phyloP scores from a whole-genome alignment of 2,113 vertebrate species.

The Daphoenositta chrysoptera region DNA sequence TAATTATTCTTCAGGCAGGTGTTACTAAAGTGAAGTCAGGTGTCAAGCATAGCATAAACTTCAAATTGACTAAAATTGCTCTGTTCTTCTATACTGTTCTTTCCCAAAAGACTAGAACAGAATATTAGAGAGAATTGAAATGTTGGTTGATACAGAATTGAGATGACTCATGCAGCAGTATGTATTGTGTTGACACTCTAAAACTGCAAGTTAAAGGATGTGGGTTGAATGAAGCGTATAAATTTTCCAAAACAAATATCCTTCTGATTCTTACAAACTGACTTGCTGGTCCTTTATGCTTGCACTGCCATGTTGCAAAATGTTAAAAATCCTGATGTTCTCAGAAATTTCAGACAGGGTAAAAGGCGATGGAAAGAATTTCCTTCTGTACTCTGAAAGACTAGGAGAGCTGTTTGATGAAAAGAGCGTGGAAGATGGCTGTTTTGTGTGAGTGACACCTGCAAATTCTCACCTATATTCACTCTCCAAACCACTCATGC shows the following conservation, averaged over 20 bases:
- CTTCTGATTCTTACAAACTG: not conserved
- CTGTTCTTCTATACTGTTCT: not conserved
- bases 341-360: not conserved
- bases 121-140: conserved; percentile 12
- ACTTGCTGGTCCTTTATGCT: not conserved
- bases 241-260: conserved; percentile 18
- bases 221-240: not conserved
- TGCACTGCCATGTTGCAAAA: not conserved
- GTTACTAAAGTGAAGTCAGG: conserved; percentile 76
- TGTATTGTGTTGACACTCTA: not conserved
- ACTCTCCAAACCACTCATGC: not conserved
- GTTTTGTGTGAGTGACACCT: conserved; percentile 26
- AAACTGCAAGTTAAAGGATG: conserved; percentile 38
- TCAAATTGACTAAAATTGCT: conserved; percentile 55
- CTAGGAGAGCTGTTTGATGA: not conserved
- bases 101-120: conserved; percentile 34
- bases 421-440: not conserved
- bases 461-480: conserved; percentile 46
- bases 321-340: not conserved
- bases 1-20: conserved; percentile 76
- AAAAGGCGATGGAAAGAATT: conserved; percentile 18
- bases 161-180: not conserved
- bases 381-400: not conserved
- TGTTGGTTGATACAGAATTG: not conserved
- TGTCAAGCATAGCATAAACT: conserved; percentile 63